phyloP scores from a whole-genome alignment of 2,888 invertebrate species.

The Eupeodes luniger region DNA sequence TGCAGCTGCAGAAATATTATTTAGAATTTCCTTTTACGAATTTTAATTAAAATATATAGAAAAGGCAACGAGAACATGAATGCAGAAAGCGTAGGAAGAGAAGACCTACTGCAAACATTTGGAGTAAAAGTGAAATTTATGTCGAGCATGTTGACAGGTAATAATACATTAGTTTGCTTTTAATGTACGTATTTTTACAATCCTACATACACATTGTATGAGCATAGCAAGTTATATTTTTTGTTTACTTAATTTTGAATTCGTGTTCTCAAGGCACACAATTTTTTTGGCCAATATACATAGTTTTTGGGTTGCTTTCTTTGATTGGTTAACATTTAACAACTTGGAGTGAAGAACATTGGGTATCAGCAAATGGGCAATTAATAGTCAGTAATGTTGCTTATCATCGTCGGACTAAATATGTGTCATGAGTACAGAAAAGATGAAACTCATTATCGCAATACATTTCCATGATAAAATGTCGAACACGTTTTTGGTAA shows the following conservation, averaged over 20 bases:
- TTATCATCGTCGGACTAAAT: no score
- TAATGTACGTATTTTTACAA: not conserved
- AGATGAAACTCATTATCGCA: no score
- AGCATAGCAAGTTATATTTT: not conserved
- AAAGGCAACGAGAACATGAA: not conserved
- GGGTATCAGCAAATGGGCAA: not conserved
- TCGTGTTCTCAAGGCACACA: not conserved
- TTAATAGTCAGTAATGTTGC: not conserved
- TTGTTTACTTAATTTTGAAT: constrained; percentile 22
- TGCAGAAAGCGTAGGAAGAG: not conserved
- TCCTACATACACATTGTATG: not conserved
- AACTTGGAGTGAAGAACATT: not conserved
- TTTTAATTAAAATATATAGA: constrained; percentile 66
- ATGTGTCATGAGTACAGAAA: no score
- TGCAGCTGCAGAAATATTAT: constrained; percentile 57
- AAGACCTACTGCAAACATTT: constrained; percentile 1
- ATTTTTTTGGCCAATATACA: not conserved
- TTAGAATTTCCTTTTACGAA: constrained; percentile 61
- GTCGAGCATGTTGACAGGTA: constrained; percentile 33
- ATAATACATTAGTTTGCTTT: constrained; percentile 35
- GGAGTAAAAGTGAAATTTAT: constrained; percentile 48
- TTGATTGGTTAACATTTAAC: constrained; percentile 24
- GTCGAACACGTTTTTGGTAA: no score
- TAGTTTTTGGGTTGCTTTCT: constrained; percentile 20
- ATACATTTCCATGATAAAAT: no score